A percentile compares a stretch with the other conserved stretches of the same genome.
These are phyloP conservation scores for Istiophorus platypterus DNA, from an alignment of 2,113 vertebrate genomes.

Conservation along the genomic window DNA sequence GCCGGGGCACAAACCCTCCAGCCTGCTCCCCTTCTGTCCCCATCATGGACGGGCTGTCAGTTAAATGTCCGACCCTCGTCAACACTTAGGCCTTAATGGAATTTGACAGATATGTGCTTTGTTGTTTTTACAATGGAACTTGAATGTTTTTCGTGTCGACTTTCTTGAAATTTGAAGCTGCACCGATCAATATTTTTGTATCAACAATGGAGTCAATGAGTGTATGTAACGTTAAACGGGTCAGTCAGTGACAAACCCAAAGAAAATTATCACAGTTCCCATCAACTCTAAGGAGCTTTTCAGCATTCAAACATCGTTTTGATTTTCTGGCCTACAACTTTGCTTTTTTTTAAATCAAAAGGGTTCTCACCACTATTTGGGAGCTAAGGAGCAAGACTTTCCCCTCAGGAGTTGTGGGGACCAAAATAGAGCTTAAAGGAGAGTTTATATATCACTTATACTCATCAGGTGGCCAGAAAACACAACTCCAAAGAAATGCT, in stretches of 20 bases:
- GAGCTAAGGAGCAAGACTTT: background rate
- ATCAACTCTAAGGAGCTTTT: background rate
- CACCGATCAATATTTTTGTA: background rate
- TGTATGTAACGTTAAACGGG: background rate
- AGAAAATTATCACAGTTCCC: constrained; percentile 10
- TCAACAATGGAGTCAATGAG: background rate
- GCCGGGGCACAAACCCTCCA: constrained; percentile 35
- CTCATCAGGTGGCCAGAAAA: background rate
- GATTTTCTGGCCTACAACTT: background rate
- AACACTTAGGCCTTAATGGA: background rate
- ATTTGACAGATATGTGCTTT: background rate
- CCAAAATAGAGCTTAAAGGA: background rate
- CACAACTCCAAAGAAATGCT: background rate
- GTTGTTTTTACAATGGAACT: background rate
- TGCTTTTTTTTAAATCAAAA: background rate
- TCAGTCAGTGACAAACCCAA: background rate
- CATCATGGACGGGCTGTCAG: background rate
- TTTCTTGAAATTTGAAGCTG: constrained; percentile 2
- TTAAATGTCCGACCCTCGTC: constrained; percentile 40
- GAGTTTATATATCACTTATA: no score
- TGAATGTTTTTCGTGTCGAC: background rate
- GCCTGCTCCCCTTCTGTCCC: background rate
- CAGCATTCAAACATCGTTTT: background rate
- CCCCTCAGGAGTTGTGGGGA: no score
- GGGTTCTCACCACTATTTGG: background rate